Evolutionary conservation across 2,888 invertebrate genomes (phyloP), one percentile per base, ranked within the genome.

Genomic region (Ferdinandea cuprea): DNA sequence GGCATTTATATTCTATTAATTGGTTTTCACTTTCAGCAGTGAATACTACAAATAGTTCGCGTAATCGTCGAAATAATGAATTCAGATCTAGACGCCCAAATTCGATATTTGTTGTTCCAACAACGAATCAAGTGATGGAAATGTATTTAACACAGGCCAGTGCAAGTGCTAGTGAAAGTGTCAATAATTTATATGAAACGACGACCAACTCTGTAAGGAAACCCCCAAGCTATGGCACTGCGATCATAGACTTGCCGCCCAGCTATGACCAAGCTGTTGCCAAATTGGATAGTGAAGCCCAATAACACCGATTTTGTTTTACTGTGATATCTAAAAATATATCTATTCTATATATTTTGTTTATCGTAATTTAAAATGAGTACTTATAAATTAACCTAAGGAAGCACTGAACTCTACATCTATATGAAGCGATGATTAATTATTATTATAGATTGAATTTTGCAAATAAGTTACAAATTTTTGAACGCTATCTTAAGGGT

Each of bases 101-200:
- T 3, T 3, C 80, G n/a, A 59, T 81, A 30, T 81, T 65, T 37
- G 52, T 81, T 61, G 48, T 81, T 6, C 81, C 81, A 17, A 81
- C 81, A 1, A 76, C 71, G 2, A 81, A 30, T 46, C 81, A 81
- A 46, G 65, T 81, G n/a, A 76, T 59, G 71, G 48, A 71, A 30
- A 81, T 81, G 76, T 76, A 63, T 13, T 1, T 35, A 1, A 40
- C 13, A 37, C 80, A 59, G 0, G 28, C 40, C 13, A 74, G 42
- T 30, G 6, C 5, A 25, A 3, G 9, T 13, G 28, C 40, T 9
- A 74, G 42, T 30, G 6, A 3, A 25, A 3, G 9, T 13, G 0
- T 0, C 21, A 50, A 30, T 46, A 32, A 25, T n/a, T 5, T n/a
- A 25, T 25, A 3, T 13, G 42, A 59, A 9, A 9, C 11, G 13